Conservation (phyloP, 2,888 invertebrate species). For the Oxystoma pomonae region DNA sequence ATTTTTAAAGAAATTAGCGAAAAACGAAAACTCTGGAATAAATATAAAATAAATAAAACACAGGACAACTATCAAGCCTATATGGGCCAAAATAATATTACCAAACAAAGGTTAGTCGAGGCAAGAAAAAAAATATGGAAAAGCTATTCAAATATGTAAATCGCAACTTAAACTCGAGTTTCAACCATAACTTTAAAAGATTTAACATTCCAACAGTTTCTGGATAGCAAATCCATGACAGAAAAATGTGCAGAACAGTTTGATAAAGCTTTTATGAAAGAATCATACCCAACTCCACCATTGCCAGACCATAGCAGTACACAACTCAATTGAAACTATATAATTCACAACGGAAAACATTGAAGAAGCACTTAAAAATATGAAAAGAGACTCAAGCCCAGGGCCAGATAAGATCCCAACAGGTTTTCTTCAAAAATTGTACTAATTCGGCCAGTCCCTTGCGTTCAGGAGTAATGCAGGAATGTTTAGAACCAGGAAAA, state of each 20-base stretch:
- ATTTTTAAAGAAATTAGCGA: not conserved
- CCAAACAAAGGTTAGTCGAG: not conserved
- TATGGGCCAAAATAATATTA: not conserved
- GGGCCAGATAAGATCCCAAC: too few species aligned
- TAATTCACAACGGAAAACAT: not conserved
- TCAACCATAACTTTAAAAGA: not conserved
- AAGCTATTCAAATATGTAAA: not conserved
- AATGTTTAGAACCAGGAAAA: too few species aligned
- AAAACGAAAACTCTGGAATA: not conserved
- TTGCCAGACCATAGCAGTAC: not conserved
- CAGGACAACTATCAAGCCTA: not conserved
- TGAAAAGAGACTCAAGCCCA: not conserved
- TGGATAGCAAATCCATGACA: too few species aligned
- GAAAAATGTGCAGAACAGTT: too few species aligned
- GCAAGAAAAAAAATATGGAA: not conserved
- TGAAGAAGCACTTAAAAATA: constrained; percentile 1
- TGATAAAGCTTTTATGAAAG: too few species aligned
- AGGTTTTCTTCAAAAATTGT: too few species aligned
- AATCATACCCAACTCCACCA: too few species aligned
- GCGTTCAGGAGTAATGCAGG: too few species aligned
- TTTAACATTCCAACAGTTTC: too few species aligned
- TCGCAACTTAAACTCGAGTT: not conserved
- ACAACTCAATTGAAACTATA: not conserved
- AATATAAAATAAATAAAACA: not conserved
- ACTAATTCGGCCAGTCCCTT: too few species aligned